Base-by-base conservation (phyloP, 2,888 invertebrate genomes). In the Penaeus monodon region DNA sequence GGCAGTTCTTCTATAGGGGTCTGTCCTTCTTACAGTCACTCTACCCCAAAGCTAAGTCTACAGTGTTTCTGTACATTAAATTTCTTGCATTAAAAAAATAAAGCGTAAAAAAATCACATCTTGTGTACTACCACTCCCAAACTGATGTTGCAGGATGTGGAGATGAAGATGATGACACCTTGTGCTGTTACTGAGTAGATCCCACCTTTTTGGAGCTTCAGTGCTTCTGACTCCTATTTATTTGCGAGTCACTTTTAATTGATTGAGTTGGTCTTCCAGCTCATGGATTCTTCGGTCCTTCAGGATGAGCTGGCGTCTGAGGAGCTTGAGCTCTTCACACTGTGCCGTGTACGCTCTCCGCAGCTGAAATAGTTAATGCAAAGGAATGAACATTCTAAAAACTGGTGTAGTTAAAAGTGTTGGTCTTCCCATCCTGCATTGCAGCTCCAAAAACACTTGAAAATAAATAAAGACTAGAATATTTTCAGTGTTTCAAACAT, bases 271-370 rank as follows among this genome's bases (percentile, higher is more conserved):
- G 73, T 88, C 84, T 66, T 88, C 88, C 74, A 88, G 81, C 77
- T 88, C 88, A 57, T 84, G 80, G 44, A 88, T 88, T 65, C 63
- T 63, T 33, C 88, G 74, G 70, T 90, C 89, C 38, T 90, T 90
- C 49, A 84, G 73, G 33, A 90, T 82, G 20, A 90, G 83, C 68
- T 90, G 89, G 17, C 89, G 81, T 33, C 88, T 65, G 64, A 88
- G 80, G 27, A 88, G 80, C 77, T 90, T 88, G 17, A 88, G 84
- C 78, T 90, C 89, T 57, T 88, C 88, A 80, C 89, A 90, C 83
- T 90, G 89, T 63, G 86, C 86, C 27, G 82, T 87, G 86, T 90
- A 90, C 57, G 89, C 89, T 73, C 83, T 80, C 65, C 86, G 76
- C 65, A 89, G 73, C 86, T 85, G 85, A 20, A 76, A 77, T 57